A percentile compares a stretch with the other conserved stretches of the same genome.
These are phyloP conservation scores for Hycleus phaleratus DNA, from an alignment of 1,140 invertebrate species.

Conservation along the genomic window DNA sequence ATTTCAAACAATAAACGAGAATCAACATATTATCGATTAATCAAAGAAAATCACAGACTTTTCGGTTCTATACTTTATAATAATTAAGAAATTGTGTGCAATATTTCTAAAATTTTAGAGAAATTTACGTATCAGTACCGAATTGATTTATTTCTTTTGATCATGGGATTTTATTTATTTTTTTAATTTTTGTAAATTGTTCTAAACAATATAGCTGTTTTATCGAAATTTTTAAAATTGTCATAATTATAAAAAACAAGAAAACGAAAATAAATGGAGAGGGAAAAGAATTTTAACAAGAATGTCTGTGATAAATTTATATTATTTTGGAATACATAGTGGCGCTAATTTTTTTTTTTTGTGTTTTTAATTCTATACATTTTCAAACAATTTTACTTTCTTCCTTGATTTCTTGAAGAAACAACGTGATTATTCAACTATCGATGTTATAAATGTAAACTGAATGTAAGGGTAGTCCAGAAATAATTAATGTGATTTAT, in stretches of 20 bases:
- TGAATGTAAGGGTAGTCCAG: conserved; percentile 12
- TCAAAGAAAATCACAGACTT: background rate
- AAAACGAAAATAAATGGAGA: too few species aligned
- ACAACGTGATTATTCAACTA: background rate
- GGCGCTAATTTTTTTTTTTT: conserved; percentile 20
- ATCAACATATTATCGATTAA: background rate
- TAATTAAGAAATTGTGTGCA: background rate
- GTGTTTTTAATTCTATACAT: conserved; percentile 9
- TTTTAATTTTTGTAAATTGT: conserved; percentile 9
- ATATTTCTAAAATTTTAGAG: background rate
- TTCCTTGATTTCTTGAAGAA: background rate
- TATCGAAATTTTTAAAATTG: conserved; percentile 16
- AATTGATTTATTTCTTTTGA: too few species aligned
- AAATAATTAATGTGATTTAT: conserved; percentile 7
- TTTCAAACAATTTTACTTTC: background rate
- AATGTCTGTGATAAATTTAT: conserved; percentile 32
- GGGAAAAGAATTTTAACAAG: conserved; percentile 20
- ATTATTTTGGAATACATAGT: conserved; percentile 30
- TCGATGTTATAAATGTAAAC: conserved; percentile 4
- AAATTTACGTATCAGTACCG: background rate
- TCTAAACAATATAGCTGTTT: conserved; percentile 19
- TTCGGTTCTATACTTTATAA: background rate
- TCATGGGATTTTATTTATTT: background rate
- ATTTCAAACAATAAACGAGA: background rate
- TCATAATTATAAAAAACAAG: background rate